Evolutionary conservation across 2,113 vertebrate species (phyloP), one percentile per base, ranked within the genome.

Genomic region (Phalacrocorax aristotelis): DNA sequence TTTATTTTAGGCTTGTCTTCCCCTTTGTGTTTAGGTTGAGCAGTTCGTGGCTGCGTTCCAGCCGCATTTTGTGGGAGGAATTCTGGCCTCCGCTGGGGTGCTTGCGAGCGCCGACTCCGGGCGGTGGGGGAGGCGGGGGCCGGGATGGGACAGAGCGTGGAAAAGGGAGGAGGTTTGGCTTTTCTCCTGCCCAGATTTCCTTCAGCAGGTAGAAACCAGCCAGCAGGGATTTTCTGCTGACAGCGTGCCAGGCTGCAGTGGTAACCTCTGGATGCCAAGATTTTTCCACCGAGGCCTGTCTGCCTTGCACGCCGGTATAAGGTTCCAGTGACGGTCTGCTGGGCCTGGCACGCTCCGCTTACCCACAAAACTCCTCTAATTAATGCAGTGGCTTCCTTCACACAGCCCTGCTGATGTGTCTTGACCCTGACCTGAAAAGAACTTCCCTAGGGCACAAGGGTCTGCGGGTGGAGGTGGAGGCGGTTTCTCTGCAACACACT

Each of bases 161-260:
- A 71, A 60, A 80, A 89, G 84, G 78, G 91, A 91, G 87, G 95
- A 79, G 87, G 92, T 87, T 83, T 87, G 90, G 89, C 66, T 86
- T 48, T 75, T 17, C 60, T 83, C 34, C 85, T 17, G 78, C 74
- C 52, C 90, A 70, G 44, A 75, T 92, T 92, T 70, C 89, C 95
- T 52, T 26, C 84, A 8, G 93, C 93, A 96, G 96, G 95, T 82
- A 71, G 89, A 74, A 79, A 92, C 52, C 92, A 57, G 95, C 90
- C 95, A 72, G 88, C 42, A 29, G 94, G 95, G 92, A 57, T 97
- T 95, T 95, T 77, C 93, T 93, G 82, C 94, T 88, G 92, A 79
- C 90, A 7, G 42, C 10, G 12, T 64, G 94, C 95, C 95, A 93
- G 82, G 75, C 74, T 85, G 94, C 77, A 10, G 86, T 0, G 91